Evolutionary conservation across 2,888 invertebrate genomes (phyloP).

Genomic region (Sinodicranocentrus sp.): DNA sequence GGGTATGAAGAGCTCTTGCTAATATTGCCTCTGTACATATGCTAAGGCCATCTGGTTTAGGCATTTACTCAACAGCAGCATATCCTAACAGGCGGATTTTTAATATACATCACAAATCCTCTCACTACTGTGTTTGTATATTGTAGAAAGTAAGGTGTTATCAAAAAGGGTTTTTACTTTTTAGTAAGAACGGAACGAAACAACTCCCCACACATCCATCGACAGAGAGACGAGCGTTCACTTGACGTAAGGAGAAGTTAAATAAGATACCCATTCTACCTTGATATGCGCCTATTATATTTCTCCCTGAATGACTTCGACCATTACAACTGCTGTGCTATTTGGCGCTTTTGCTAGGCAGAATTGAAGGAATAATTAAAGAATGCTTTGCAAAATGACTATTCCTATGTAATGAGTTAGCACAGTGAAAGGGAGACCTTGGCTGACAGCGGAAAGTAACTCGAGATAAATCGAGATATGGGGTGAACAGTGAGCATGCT

Average conservation of each 20-base stretch:
- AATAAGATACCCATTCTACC: no score
- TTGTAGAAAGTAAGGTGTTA: background rate
- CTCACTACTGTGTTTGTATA: background rate
- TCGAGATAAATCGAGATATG: slow-evolving; percentile 31
- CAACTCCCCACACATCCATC: background rate
- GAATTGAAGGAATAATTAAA: slow-evolving; percentile 17
- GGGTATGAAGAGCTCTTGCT: background rate
- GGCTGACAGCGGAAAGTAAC: slow-evolving; percentile 56
- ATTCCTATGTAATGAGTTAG: background rate
- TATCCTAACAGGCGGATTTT: background rate
- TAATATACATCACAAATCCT: slow-evolving; percentile 1
- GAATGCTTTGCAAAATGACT: slow-evolving; percentile 30
- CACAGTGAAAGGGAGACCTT: slow-evolving; percentile 59
- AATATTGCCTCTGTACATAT: slow-evolving; percentile 28
- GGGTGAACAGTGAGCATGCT: slow-evolving; percentile 13
- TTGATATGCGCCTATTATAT: no score
- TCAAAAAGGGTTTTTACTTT: background rate
- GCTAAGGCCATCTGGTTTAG: slow-evolving; percentile 42
- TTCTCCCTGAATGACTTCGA: no score
- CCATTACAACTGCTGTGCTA: no score
- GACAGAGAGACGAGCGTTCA: no score
- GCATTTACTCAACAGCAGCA: no score
- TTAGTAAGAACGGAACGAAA: background rate
- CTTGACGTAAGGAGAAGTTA: no score
- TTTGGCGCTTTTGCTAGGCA: no score